Evolutionary conservation across 2,888 invertebrate genomes (phyloP), one percentile per base, ranked within the genome.

Genomic region (Priocnemis perturbator): DNA sequence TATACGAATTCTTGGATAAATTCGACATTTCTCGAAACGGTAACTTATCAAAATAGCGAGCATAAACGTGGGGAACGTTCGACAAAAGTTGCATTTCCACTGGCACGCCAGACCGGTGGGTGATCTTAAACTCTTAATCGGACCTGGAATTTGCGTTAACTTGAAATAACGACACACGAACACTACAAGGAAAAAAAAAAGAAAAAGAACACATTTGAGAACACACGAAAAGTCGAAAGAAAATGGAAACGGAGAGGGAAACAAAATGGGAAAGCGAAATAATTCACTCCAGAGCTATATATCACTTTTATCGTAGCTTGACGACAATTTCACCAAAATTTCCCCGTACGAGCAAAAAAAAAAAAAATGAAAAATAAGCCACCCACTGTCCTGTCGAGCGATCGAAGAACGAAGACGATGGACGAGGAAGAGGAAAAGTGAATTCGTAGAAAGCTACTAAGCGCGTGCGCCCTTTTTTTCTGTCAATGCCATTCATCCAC

Each of bases 61-160:
- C 7, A 37, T 11, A 9, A 3, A 26, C 2, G 5, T 26, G 26
- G 5, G 5, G 11, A 11, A 37, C 2, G 37, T 37, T 37, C 37
- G 37, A 3, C 37, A 37, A 37, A 37, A 11, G 85, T 88, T 88
- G 88, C 87, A 88, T 88, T 88, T 88, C 86, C 87, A 88, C 69
- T 86, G 88, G 83, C 83, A 83, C 67, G 78, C 82, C 76, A 76
- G 78, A 74, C 67, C 67, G 79, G 77, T 82, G 78, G 79, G 80
- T 80, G 77, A 82, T 83, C 71, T 83, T 81, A 81, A 37, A 81
- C 75, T 81, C 78, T 79, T 74, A 50, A 81, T 81, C 79, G 77
- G 75, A 84, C 76, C 75, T 83, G 77, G 75, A 83, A 81, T 81
- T 76, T 77, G 79, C 78, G 81, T 77, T 74, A 77, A 81, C 76